Evolutionary conservation across 2,888 invertebrate genomes (phyloP).

Genomic region (Morpho deidamia): DNA sequence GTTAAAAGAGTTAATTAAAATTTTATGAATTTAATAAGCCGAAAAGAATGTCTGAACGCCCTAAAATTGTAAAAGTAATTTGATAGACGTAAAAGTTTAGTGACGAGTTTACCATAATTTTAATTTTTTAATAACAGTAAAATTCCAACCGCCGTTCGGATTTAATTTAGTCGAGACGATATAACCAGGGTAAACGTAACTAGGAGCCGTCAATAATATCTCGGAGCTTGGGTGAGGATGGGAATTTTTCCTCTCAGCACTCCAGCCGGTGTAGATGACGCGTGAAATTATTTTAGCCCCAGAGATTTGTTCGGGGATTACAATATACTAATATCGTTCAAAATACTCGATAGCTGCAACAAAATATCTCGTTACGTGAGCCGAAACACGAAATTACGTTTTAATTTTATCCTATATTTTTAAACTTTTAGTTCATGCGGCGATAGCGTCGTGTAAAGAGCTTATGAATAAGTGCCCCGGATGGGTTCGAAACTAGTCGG

Average conservation of each 20-base stretch:
- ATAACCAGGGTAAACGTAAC: constrained; percentile 10
- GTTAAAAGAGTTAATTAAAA: too few relatives aligned
- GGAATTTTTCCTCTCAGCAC: constrained; percentile 17
- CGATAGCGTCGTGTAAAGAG: too few relatives aligned
- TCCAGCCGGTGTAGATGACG: constrained; percentile 23
- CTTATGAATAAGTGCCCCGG: too few relatives aligned
- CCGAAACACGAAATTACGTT: too few relatives aligned
- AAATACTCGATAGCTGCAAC: too few relatives aligned
- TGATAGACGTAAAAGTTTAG: constrained; percentile 7
- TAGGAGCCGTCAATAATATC: constrained; percentile 10
- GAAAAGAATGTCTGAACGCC: background rate
- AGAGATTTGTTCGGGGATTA: constrained; percentile 22
- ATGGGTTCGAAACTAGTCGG: too few relatives aligned
- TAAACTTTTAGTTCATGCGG: too few relatives aligned
- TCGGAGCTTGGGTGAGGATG: constrained; percentile 6
- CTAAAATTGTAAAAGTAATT: background rate
- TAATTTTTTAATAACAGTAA: constrained; percentile 24
- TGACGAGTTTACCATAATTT: constrained; percentile 20
- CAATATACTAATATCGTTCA: constrained; percentile 2
- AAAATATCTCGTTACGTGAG: too few relatives aligned
- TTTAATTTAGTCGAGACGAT: constrained; percentile 23
- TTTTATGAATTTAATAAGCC: too few relatives aligned
- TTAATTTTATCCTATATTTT: too few relatives aligned
- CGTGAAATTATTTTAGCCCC: constrained; percentile 30
- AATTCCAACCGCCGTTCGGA: constrained; percentile 22